Percentiles rank a stretch among this genome's conserved stretches.
These are phyloP conservation scores for Chamaetylas fuelleborni DNA, from an alignment of 2,113 vertebrate species.

Conservation along the genomic window DNA sequence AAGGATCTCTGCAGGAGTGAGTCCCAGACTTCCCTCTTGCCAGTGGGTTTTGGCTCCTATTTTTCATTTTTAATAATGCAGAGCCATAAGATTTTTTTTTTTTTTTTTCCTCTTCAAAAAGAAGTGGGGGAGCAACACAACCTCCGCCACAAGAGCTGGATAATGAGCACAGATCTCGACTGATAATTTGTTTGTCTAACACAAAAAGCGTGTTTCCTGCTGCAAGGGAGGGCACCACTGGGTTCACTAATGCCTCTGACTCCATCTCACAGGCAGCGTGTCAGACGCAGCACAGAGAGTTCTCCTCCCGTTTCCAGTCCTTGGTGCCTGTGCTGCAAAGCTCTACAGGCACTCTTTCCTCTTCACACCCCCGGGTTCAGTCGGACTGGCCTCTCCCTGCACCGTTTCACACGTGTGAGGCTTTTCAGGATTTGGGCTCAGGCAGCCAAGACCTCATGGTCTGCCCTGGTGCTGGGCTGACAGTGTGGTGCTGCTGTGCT, in stretches of 20 bases:
- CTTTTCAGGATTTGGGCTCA: slow-evolving; percentile 7
- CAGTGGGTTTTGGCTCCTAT: background rate
- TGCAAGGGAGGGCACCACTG: background rate
- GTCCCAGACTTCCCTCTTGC: background rate
- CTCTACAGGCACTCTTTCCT: background rate
- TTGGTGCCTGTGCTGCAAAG: background rate
- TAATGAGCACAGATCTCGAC: background rate
- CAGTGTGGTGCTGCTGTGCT: background rate
- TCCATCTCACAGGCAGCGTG: background rate
- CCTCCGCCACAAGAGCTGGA: background rate
- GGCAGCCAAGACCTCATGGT: background rate
- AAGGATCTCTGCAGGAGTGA: background rate
- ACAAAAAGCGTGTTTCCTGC: background rate
- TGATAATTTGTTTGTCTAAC: slow-evolving; percentile 40
- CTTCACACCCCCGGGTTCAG: background rate
- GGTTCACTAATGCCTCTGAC: background rate
- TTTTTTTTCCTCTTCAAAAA: background rate
- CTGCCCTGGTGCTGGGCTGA: background rate
- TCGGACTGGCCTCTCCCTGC: background rate
- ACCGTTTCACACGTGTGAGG: background rate
- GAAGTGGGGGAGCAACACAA: background rate
- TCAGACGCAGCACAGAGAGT: background rate
- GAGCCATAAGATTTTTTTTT: background rate
- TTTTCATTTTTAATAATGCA: slow-evolving; percentile 43
- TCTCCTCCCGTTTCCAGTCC: background rate